A percentile compares a stretch with the other conserved stretches of the same genome.
Conservation (phyloP, 1,140 invertebrate species). For the Eueides isabella region DNA sequence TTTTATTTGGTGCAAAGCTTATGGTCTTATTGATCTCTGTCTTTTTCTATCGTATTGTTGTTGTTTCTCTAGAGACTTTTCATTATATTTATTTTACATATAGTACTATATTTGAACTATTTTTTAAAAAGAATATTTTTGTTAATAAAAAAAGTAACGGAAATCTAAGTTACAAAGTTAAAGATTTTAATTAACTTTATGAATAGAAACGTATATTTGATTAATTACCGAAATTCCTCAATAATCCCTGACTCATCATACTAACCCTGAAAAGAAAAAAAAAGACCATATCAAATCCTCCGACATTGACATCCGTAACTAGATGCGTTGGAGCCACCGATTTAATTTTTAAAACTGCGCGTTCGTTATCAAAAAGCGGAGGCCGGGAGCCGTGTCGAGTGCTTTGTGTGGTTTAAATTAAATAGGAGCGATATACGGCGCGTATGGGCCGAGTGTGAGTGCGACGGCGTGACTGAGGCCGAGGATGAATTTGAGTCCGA, state of each 20-base stretch:
- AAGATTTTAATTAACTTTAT: constrained; percentile 29
- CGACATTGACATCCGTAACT: constrained; percentile 67
- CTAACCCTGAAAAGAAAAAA: constrained; percentile 24
- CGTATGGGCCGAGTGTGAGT: constrained; percentile 42
- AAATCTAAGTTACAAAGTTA: not conserved
- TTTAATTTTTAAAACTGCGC: constrained; percentile 70
- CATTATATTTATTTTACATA: not conserved
- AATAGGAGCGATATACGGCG: constrained; percentile 61
- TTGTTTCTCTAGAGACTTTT: not conserved
- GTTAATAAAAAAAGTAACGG: not conserved
- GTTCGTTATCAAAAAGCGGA: constrained; percentile 64
- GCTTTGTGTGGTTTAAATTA: constrained; percentile 77
- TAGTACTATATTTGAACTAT: not conserved
- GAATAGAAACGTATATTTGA: constrained; percentile 23
- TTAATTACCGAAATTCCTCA: constrained; percentile 29
- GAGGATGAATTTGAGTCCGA: constrained; percentile 46
- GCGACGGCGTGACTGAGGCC: constrained; percentile 21
- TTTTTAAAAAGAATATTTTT: too few species aligned
- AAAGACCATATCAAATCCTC: constrained; percentile 56
- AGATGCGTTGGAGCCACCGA: constrained; percentile 57
- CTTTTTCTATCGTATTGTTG: not conserved
- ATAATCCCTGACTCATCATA: constrained; percentile 38
- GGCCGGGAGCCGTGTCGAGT: constrained; percentile 66
- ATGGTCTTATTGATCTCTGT: constrained; percentile 14
- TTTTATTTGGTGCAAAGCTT: constrained; percentile 19